Evolutionary conservation across 2,113 vertebrate genomes (phyloP).

Genomic region (Coregonus clupeaformis): DNA sequence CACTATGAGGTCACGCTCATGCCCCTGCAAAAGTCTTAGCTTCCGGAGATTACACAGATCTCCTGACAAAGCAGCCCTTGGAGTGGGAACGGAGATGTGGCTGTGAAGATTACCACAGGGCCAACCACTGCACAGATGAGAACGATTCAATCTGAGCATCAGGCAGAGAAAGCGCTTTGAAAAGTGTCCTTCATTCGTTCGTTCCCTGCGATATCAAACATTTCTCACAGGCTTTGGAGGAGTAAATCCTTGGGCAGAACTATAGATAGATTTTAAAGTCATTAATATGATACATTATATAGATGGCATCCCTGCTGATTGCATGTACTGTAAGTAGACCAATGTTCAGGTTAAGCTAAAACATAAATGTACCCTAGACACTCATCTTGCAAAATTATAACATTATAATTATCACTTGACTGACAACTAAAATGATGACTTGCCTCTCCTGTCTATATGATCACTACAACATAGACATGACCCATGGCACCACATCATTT

Average conservation of each 20-base stretch:
- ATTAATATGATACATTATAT: constrained; percentile 13
- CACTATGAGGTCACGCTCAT: constrained; percentile 16
- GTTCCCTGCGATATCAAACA: constrained; percentile 18
- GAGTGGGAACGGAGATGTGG: not conserved
- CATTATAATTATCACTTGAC: no score
- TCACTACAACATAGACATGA: no score
- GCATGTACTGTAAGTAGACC: no score
- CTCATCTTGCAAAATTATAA: no score
- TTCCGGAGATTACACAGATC: constrained; percentile 34
- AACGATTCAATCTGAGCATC: constrained; percentile 10
- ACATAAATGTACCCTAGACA: no score
- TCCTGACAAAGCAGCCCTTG: constrained; percentile 28
- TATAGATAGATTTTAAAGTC: constrained; percentile 14
- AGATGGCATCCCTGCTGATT: not conserved
- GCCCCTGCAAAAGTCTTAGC: constrained; percentile 2
- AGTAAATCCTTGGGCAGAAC: constrained; percentile 14
- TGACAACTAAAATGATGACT: no score
- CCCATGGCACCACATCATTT: no score
- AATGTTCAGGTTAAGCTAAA: no score
- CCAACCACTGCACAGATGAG: constrained; percentile 27
- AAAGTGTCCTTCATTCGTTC: constrained; percentile 22
- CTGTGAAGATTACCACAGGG: constrained; percentile 25
- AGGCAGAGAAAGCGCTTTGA: constrained; percentile 1
- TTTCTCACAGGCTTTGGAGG: constrained; percentile 19
- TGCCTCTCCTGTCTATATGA: no score